Base-by-base conservation (phyloP, 2,888 invertebrate genomes). In the Pristionchus exspectatus region DNA sequence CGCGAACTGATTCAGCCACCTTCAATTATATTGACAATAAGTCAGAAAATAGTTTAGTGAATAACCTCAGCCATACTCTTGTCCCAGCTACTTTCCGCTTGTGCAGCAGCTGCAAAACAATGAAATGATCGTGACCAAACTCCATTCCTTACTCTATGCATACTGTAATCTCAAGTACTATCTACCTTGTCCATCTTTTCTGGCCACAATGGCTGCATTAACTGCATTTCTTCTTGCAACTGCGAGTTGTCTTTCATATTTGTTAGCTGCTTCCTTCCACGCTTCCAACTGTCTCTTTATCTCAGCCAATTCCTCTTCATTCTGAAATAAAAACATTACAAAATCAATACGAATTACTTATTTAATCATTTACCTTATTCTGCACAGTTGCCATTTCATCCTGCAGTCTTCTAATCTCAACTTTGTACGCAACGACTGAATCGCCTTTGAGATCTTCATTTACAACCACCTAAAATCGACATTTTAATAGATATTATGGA, bases 361-460 rank as follows among this genome's bases (percentile, higher is more conserved):
- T 38, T 30, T 16, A 18, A 83, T 33, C 50, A 83, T 21, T 50
- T 24, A 87, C 87, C 12, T 24, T 27, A 10, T 44, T 27, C 18
- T 44, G 12, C n/a, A 38, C 50, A 24, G 4, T 69, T 21, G 30
- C 50, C 24, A 88, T 33, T 72, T 74, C 54, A 0, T 89, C 83
- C 10, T 38, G 10, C 69, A 95, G 92, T 18, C 94, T 91, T 24
- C 92, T 91, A 56, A 95, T 95, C 90, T 95, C 95, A 24, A 92
- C 93, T 90, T 95, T 95, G 44, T 95, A 93, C 4, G 94, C 94
- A 21, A 92, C 90, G 2, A 95, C 93, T 84, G 95, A 95, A 27
- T 95, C 95, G 14, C 95, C 95, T 16, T 94, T 93, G 10, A 95
- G 93, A 91, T 95, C 95, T 90, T 95, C 96, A 92, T 96, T 96